phyloP scores from a whole-genome alignment of 2,797 vertebrate genomes.

The Lophius americanus region DNA sequence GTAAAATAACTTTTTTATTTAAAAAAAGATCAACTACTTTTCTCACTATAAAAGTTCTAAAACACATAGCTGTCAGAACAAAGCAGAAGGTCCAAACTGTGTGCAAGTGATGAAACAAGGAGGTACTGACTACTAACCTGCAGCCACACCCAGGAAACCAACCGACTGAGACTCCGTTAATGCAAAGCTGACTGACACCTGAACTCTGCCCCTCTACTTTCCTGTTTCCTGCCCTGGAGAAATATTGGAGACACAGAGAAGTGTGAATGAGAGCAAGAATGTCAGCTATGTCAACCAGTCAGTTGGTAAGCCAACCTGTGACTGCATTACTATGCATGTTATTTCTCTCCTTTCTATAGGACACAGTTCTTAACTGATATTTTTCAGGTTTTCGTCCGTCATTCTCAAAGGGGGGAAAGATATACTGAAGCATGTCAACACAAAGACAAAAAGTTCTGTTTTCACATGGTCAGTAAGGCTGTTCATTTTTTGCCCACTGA shows the following conservation, averaged over 20 bases:
- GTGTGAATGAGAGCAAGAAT: slow-evolving; percentile 60
- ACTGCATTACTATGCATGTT: slow-evolving; percentile 31
- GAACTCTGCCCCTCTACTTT: not conserved
- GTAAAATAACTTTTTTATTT: too few species aligned
- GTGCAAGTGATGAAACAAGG: not conserved
- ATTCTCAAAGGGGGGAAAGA: not conserved
- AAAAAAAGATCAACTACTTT: not conserved
- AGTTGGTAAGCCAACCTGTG: slow-evolving; percentile 48
- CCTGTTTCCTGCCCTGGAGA: not conserved
- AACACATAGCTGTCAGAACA: not conserved
- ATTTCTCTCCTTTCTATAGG: not conserved
- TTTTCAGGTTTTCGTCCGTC: not conserved
- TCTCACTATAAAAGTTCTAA: not conserved
- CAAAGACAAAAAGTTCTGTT: too few species aligned
- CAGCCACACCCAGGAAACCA: slow-evolving; percentile 36
- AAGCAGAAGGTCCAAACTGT: too few species aligned
- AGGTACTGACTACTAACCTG: not conserved
- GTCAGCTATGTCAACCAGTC: slow-evolving; percentile 61
- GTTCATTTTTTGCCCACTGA: too few species aligned
- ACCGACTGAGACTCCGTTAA: not conserved
- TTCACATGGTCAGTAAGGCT: too few species aligned
- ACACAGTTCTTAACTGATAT: too few species aligned
- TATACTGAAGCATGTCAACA: too few species aligned
- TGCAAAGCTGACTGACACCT: slow-evolving; percentile 13
- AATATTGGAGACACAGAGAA: not conserved